These are phyloP conservation scores for Poecile atricapillus DNA, from an alignment of 2,113 vertebrate genomes.

Conservation along the genomic window DNA sequence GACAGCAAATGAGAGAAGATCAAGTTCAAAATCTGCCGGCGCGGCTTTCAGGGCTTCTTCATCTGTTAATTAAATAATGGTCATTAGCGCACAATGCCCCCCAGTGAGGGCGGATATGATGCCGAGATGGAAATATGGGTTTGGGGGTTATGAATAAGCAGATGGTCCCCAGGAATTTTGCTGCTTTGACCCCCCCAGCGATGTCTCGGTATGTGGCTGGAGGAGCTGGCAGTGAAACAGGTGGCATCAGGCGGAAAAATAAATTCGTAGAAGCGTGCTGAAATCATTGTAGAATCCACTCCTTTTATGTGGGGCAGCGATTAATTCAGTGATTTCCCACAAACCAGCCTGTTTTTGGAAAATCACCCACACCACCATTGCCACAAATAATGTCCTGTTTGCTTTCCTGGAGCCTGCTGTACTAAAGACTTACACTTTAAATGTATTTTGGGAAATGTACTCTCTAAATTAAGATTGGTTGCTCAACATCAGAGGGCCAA, in stretches of 20 bases:
- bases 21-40: constrained; percentile 82
- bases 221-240: constrained; percentile 60
- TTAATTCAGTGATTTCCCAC: constrained; percentile 61
- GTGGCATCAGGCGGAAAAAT: constrained; percentile 68
- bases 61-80: constrained; percentile 81
- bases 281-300: constrained; percentile 58
- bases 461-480: not conserved
- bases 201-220: constrained; percentile 49
- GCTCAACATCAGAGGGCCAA: not conserved
- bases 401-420: not conserved
- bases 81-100: constrained; percentile 69
- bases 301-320: constrained; percentile 50
- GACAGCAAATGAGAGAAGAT: constrained; percentile 86
- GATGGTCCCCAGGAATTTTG: constrained; percentile 60
- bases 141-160: constrained; percentile 64
- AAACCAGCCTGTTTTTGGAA: constrained; percentile 33
- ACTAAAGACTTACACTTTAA: not conserved
- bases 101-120: constrained; percentile 27
- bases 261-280: constrained; percentile 62
- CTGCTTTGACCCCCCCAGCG: constrained; percentile 22
- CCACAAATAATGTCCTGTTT: not conserved
- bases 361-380: not conserved
- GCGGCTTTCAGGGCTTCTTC: constrained; percentile 76
- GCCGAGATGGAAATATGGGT: constrained; percentile 36
- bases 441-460: not conserved